These are phyloP conservation scores for Morpho achilles DNA, from an alignment of 2,888 invertebrate species.

Conservation along the genomic window DNA sequence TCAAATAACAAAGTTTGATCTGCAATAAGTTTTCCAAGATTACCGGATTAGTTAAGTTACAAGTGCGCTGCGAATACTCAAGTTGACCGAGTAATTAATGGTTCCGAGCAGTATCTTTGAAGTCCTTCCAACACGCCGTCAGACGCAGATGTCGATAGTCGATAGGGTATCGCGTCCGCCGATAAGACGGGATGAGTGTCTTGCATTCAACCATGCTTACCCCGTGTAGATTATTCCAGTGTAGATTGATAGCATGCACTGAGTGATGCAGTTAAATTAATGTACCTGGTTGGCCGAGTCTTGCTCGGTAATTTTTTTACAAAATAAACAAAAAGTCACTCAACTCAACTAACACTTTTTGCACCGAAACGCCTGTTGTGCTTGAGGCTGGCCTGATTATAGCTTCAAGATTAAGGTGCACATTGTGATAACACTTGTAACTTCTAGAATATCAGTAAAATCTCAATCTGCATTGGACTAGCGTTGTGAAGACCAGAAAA, in stretches of 20 bases:
- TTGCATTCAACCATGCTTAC: constrained; percentile 12
- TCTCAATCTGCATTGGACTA: too few species aligned
- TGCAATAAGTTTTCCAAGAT: too few species aligned
- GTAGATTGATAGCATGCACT: constrained; percentile 12
- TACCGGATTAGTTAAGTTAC: constrained; percentile 2
- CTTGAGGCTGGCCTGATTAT: too few species aligned
- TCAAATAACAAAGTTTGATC: too few species aligned
- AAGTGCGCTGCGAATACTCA: constrained; percentile 3
- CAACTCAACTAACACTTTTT: too few species aligned
- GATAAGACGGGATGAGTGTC: constrained; percentile 23
- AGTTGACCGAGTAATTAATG: constrained; percentile 21
- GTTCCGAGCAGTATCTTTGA: constrained; percentile 19
- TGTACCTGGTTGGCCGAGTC: neutral
- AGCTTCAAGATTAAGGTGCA: too few species aligned
- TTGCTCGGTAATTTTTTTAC: too few species aligned
- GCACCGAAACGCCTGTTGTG: too few species aligned
- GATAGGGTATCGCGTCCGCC: constrained; percentile 17
- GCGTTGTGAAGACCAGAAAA: too few species aligned
- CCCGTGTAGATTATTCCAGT: constrained; percentile 11
- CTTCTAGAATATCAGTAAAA: too few species aligned
- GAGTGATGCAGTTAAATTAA: neutral
- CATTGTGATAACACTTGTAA: too few species aligned
- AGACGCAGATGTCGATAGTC: constrained; percentile 18
- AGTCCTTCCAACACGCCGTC: constrained; percentile 19
- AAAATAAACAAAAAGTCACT: too few species aligned